Evolutionary conservation across 2,797 vertebrate species (phyloP).

Genomic region (Typhlichthys subterraneus): DNA sequence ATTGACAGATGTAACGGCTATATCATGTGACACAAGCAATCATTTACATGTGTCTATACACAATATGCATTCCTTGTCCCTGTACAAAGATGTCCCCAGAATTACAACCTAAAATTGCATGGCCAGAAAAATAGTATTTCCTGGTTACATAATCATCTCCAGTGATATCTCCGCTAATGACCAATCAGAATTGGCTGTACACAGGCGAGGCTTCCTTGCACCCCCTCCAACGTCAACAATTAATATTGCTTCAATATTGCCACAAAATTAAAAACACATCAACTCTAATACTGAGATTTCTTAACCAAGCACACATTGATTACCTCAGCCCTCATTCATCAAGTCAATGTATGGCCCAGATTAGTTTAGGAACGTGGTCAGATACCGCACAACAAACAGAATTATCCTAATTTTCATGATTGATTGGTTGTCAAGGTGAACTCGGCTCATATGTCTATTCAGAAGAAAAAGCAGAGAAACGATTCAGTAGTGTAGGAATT

Average conservation of each 20-base stretch:
- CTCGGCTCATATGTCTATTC: conserved; percentile 5
- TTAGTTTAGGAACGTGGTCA: conserved; percentile 15
- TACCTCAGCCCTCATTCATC: conserved; percentile 69
- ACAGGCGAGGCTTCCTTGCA: conserved; percentile 61
- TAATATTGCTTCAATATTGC: conserved; percentile 85
- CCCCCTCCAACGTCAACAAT: conserved; percentile 54
- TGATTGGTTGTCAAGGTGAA: background rate
- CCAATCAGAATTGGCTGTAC: conserved; percentile 59
- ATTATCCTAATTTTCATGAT: conserved; percentile 1
- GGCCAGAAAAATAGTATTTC: conserved; percentile 53
- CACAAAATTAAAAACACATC: conserved; percentile 66
- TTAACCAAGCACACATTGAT: conserved; percentile 47
- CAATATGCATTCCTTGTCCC: background rate
- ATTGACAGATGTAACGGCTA: conserved; percentile 8
- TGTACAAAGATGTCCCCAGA: conserved; percentile 11
- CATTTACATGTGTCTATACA: conserved; percentile 14
- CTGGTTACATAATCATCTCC: conserved; percentile 67
- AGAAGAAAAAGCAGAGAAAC: conserved; percentile 27
- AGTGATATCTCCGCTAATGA: conserved; percentile 57
- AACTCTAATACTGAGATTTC: conserved; percentile 62
- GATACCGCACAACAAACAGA: conserved; percentile 16
- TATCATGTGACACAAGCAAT: conserved; percentile 21
- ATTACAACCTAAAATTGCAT: conserved; percentile 29
- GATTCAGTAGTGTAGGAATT: conserved; percentile 71
- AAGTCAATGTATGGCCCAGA: conserved; percentile 46